phyloP scores from a whole-genome alignment of 2,797 vertebrate genomes.

The Botia kubotai region DNA sequence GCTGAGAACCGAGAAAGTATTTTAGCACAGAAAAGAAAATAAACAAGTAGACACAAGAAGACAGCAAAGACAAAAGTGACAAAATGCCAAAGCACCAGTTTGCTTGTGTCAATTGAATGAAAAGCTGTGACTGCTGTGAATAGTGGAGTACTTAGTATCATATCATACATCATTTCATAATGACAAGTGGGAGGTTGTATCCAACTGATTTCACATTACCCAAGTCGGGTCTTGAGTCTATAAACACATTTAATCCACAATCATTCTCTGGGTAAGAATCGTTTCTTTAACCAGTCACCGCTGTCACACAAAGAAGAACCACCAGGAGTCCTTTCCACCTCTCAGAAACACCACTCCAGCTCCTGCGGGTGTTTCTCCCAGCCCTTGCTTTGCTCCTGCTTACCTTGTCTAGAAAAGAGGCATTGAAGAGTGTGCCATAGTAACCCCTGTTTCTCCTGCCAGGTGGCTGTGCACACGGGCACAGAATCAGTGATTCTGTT shows the following conservation, averaged over 20 bases:
- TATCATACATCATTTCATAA: constrained; percentile 26
- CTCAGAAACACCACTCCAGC: constrained; percentile 26
- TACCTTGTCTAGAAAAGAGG: constrained; percentile 56
- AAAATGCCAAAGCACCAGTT: not conserved
- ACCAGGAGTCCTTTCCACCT: constrained; percentile 13
- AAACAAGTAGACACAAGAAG: constrained; percentile 13
- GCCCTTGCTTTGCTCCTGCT: constrained; percentile 50
- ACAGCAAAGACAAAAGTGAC: constrained; percentile 4
- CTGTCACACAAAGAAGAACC: constrained; percentile 5
- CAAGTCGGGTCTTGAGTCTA: constrained; percentile 49
- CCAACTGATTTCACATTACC: constrained; percentile 35
- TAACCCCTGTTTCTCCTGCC: constrained; percentile 33
- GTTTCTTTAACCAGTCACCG: constrained; percentile 31
- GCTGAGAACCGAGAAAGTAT: not conserved
- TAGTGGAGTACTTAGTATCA: constrained; percentile 9
- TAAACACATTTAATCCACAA: constrained; percentile 45
- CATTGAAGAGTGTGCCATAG: constrained; percentile 45
- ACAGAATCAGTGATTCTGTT: constrained; percentile 28
- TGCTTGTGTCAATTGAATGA: constrained; percentile 29
- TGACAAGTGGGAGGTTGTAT: constrained; percentile 31
- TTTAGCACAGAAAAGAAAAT: not conserved
- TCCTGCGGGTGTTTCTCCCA: constrained; percentile 39
- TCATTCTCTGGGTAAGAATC: constrained; percentile 31
- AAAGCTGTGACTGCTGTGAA: constrained; percentile 14
- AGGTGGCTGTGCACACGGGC: not conserved